phyloP scores from a whole-genome alignment of 2,113 vertebrate genomes.

The Hydrolagus affinis region DNA sequence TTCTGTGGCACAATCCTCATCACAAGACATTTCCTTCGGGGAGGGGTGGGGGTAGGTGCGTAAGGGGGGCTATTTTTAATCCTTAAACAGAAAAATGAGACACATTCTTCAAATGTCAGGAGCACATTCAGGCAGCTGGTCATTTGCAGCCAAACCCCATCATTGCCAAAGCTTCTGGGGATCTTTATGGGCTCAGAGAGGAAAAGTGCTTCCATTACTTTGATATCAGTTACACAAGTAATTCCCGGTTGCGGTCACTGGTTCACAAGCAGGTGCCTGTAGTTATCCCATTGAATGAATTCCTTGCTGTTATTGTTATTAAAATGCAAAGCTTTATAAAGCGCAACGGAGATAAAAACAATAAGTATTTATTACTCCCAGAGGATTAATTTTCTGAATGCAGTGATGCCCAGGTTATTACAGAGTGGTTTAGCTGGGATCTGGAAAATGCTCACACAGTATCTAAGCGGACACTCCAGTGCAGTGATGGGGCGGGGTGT shows the following conservation, averaged over 20 bases:
- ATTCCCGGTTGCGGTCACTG: constrained; percentile 15
- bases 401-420: neutral
- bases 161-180: neutral
- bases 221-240: constrained; percentile 7
- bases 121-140: no score
- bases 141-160: neutral
- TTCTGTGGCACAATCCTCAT: neutral
- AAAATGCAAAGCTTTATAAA: constrained; percentile 32
- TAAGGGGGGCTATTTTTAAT: neutral
- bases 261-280: constrained; percentile 9
- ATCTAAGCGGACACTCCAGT: neutral
- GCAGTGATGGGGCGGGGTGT: no score
- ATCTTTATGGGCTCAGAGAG: neutral
- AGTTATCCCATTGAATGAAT: constrained; percentile 16
- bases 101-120: neutral
- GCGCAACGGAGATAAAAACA: constrained; percentile 19
- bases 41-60: no score
- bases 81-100: neutral
- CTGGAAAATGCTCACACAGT: neutral
- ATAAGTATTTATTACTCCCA: constrained; percentile 30
- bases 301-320: constrained; percentile 20
- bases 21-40: neutral
- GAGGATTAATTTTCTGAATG: constrained; percentile 13
- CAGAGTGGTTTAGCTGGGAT: neutral
- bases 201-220: constrained; percentile 12